Conservation (phyloP, 2,113 vertebrate species). For the Illadopsis cleaveri region DNA sequence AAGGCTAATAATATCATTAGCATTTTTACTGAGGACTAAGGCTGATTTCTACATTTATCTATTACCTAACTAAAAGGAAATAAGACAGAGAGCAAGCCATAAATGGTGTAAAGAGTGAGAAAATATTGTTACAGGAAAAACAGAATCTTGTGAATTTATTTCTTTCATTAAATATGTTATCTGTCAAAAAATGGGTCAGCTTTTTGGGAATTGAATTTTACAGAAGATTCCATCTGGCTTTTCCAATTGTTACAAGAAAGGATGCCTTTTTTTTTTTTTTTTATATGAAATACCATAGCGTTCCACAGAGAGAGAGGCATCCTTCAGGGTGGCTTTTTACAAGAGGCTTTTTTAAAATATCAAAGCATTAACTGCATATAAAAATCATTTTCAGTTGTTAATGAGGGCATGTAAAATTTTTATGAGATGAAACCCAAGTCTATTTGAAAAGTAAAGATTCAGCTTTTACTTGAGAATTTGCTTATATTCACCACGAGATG, state of each 20-base stretch:
- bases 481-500: neutral
- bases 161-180: constrained; percentile 11
- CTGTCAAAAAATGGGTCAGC: constrained; percentile 1
- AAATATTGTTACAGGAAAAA: neutral
- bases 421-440: neutral
- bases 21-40: neutral
- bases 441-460: neutral
- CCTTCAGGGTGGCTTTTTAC: neutral
- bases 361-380: neutral
- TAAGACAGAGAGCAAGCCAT: neutral
- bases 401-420: neutral
- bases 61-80: neutral
- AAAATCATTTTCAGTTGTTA: constrained; percentile 15
- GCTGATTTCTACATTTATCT: neutral
- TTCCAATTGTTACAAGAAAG: constrained; percentile 3
- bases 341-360: neutral
- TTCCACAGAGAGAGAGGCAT: neutral
- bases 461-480: neutral
- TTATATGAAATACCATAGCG: neutral
- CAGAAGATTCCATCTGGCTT: constrained; percentile 9
- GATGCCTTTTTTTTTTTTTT: neutral
- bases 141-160: neutral
- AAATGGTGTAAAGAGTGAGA: neutral
- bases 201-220: neutral
- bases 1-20: neutral